These are phyloP conservation scores for Crypturellus undulatus DNA, from an alignment of 2,113 vertebrate species.

Conservation along the genomic window DNA sequence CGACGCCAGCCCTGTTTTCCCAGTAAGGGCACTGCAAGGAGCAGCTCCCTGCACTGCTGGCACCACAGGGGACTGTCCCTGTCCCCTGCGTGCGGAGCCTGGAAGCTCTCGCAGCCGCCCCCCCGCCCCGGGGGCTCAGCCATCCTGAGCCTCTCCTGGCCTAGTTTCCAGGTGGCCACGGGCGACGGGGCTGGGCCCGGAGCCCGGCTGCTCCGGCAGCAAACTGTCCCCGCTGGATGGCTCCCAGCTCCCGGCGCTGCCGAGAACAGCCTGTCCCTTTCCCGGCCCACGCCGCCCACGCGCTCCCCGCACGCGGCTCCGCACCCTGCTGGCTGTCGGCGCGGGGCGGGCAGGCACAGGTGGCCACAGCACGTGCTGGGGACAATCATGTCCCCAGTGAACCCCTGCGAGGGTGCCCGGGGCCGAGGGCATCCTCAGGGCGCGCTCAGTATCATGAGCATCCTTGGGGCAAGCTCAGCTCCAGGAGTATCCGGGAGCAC, in stretches of 20 bases:
- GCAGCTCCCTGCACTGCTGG: too few relatives aligned
- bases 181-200: accelerated
- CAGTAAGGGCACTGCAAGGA: too few relatives aligned
- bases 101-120: not conserved
- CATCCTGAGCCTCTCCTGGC: accelerated
- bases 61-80: too few relatives aligned
- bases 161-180: accelerated
- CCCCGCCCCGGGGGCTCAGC: not conserved
- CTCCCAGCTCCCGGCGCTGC: not conserved
- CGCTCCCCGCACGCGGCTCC: not conserved
- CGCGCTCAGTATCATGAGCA: not conserved
- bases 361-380: not conserved
- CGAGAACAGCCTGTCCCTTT: not conserved
- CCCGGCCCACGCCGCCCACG: not conserved
- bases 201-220: not conserved
- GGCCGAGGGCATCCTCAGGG: not conserved
- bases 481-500: not conserved
- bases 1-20: too few relatives aligned
- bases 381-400: not conserved
- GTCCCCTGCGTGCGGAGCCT: accelerated
- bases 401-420: not conserved
- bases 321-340: not conserved
- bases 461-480: too few relatives aligned
- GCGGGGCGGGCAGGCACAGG: not conserved
- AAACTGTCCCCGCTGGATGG: not conserved